Evolutionary conservation across 2,113 vertebrate species (phyloP), one percentile per base, ranked within the genome.

Genomic region (Pipra filicauda): DNA sequence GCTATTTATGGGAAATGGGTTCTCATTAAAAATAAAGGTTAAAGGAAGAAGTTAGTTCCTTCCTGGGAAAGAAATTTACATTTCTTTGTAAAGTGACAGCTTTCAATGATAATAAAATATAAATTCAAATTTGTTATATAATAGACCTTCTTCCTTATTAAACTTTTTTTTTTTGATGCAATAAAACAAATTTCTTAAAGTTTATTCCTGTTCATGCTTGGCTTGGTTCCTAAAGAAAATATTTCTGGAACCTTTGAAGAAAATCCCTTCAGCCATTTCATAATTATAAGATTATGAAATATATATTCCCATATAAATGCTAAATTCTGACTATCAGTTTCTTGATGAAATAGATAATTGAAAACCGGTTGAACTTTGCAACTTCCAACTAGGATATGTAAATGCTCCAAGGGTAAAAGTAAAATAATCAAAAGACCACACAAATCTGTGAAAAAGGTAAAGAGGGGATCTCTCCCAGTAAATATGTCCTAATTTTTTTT

Each of bases 11-110:
- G 62, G n/a, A 79, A 95, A 78, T 46, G 17, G 15, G 31, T 88
- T 87, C 62, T 96, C 66, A 48, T 91, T 95, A 89, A 91, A 95
- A 96, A 72, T 43, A 90, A 80, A 84, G 26, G 54, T 96, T 96
- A 92, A 91, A 93, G 18, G 12, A 86, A 72, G 54, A 91, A 86
- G 44, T 75, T 85, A 66, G 14, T 37, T 91, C 46, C 58, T 91
- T 96, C 43, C 58, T 88, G 9, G 48, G 35, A 87, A 75, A 85
- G 31, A 58, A 96, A 93, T 89, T 86, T 88, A 73, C 61, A 76
- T 93, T 88, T 93, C 46, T 89, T 84, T 91, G 35, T 76, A 76
- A 96, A 85, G 14, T 69, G 66, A 72, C 85, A 95, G 51, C 23
- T 87, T 93, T 96, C 73, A 91, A 51, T 72, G 89, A 12, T 26